Evolutionary conservation across 2,888 invertebrate genomes (phyloP), one percentile per base, ranked within the genome.

Genomic region (Blomia tropicalis): DNA sequence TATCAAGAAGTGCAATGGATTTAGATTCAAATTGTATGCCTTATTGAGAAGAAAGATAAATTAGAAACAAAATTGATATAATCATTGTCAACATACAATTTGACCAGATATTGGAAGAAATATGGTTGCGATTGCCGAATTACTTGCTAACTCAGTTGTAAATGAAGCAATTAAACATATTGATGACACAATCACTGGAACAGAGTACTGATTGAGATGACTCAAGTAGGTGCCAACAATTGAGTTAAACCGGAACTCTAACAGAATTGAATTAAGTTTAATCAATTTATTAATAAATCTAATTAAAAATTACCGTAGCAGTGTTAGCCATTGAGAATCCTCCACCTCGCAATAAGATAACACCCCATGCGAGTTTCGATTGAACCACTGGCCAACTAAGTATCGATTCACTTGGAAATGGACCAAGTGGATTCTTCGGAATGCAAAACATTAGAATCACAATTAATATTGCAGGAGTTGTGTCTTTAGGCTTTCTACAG

Each of bases 281-380:
- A n/a, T n/a, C 36, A 36, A 36, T 36, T 11, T 36, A 36, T 36
- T 11, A 36, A 36, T 41, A 19, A 32, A 23, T 19, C 11, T 19
- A 58, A 32, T 58, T 31, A 14, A 5, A 44, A 41, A 31, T 63
- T 66, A 73, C 80, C 69, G 84, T 82, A 69, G 86, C 85, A 65
- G 86, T 90, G 66, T 86, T 84, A 0, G 91, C 89, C 65, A 92
- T 78, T 0, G 91, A 90, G 74, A 91, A 90, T 0, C 91, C 91
- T 31, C 91, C 91, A 19, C 74, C 74, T 65, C 73, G 71, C 3
- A 74, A 67, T n/a, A 74, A 64, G 17, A 74, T 64, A 7, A 74
- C 71, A 29, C 72, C 71, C 74, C 74, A 74, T 3, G 73, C 70
- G 67, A 74, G 66, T 60, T 72, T 71, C 7, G 70, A 68, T 59